Evolutionary conservation across 2,797 vertebrate genomes (phyloP).

Genomic region (Dromococcyx pavoninus): DNA sequence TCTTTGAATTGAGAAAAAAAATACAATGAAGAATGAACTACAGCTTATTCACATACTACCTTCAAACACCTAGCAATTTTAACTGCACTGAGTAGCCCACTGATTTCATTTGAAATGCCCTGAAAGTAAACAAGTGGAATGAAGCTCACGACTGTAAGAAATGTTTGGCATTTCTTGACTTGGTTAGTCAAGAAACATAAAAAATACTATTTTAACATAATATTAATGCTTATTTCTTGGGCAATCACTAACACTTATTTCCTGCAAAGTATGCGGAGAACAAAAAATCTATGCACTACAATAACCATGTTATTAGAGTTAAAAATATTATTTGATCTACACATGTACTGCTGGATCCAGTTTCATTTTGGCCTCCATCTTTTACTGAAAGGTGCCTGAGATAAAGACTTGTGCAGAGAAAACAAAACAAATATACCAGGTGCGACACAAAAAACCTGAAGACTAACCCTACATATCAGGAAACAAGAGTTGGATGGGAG

Average conservation of each 20-base stretch:
- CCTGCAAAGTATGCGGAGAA: neutral
- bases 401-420: neutral
- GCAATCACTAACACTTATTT: neutral
- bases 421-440: neutral
- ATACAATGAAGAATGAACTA: neutral
- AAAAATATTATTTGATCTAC: neutral
- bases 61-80: neutral
- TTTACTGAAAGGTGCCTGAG: neutral
- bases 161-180: neutral
- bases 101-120: neutral
- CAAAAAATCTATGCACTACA: neutral
- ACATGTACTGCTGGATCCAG: neutral
- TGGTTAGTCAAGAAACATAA: neutral
- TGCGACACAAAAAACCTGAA: too few species aligned
- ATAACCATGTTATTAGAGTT: neutral
- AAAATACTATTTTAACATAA: neutral
- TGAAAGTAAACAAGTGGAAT: neutral
- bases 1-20: neutral
- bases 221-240: neutral
- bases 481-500: too few species aligned
- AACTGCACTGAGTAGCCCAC: neutral
- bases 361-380: neutral
- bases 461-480: too few species aligned
- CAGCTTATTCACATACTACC: neutral
- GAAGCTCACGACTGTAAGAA: neutral